These are phyloP conservation scores for Drosophila ficusphila DNA, from an alignment of 1,140 invertebrate species.

Conservation along the genomic window DNA sequence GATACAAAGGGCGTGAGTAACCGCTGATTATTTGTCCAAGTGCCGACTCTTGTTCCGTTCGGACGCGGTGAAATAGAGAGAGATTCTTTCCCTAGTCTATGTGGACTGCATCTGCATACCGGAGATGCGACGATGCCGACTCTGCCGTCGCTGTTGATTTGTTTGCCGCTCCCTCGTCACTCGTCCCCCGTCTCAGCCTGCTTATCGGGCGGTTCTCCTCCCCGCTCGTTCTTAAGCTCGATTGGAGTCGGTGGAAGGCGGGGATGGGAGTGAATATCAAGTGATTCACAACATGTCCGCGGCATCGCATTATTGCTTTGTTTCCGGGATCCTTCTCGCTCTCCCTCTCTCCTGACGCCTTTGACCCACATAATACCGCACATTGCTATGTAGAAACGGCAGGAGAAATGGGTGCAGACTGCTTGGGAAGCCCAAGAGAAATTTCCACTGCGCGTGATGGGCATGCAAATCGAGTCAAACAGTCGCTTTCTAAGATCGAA, in stretches of 20 bases:
- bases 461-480: slow-evolving; percentile 7
- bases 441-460: slow-evolving; percentile 12
- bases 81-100: neutral
- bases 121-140: neutral
- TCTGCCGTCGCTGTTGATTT: neutral
- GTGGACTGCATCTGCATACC: neutral
- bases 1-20: slow-evolving; percentile 82
- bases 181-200: neutral
- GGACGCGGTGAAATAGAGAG: neutral
- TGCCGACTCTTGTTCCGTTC: neutral
- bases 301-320: slow-evolving; percentile 46
- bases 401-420: neutral
- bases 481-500: slow-evolving; percentile 22
- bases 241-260: neutral
- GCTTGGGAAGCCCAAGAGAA: slow-evolving; percentile 14
- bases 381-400: neutral
- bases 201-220: neutral
- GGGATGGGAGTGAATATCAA: slow-evolving; percentile 10
- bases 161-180: neutral
- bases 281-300: slow-evolving; percentile 47
- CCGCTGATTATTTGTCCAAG: neutral
- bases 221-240: neutral
- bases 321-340: slow-evolving; percentile 7
- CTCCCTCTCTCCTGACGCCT: neutral
- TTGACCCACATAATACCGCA: slow-evolving; percentile 18